phyloP scores from a whole-genome alignment of 2,113 vertebrate species.

The Piaya cayana region DNA sequence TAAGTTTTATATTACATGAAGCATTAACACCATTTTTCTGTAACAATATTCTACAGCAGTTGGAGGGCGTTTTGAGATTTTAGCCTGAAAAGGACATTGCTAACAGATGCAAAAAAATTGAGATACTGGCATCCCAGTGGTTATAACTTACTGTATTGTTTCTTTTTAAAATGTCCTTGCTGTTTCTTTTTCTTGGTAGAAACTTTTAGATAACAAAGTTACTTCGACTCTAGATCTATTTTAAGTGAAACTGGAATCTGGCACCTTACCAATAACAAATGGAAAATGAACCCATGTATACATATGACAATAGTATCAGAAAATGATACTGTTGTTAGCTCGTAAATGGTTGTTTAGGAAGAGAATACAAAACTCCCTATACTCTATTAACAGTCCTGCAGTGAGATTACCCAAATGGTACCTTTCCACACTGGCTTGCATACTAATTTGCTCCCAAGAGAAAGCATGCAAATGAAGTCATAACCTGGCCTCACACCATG shows the following conservation, averaged over 20 bases:
- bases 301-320: background rate
- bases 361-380: background rate
- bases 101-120: background rate
- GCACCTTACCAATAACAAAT: background rate
- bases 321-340: background rate
- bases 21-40: background rate
- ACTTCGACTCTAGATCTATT: background rate
- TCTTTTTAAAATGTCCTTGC: background rate
- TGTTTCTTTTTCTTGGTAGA: background rate
- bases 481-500: background rate
- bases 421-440: background rate
- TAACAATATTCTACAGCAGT: background rate
- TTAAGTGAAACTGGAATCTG: background rate
- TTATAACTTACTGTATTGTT: background rate
- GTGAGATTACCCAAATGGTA: background rate
- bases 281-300: background rate
- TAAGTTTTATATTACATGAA: background rate
- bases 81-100: background rate
- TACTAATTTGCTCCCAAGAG: background rate
- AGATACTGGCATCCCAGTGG: background rate
- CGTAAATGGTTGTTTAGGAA: background rate
- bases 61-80: background rate
- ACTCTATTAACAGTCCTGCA: background rate
- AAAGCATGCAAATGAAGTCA: background rate
- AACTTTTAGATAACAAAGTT: background rate